Evolutionary conservation across 2,888 invertebrate species (phyloP).

Genomic region (Galerucella nymphaeae): DNA sequence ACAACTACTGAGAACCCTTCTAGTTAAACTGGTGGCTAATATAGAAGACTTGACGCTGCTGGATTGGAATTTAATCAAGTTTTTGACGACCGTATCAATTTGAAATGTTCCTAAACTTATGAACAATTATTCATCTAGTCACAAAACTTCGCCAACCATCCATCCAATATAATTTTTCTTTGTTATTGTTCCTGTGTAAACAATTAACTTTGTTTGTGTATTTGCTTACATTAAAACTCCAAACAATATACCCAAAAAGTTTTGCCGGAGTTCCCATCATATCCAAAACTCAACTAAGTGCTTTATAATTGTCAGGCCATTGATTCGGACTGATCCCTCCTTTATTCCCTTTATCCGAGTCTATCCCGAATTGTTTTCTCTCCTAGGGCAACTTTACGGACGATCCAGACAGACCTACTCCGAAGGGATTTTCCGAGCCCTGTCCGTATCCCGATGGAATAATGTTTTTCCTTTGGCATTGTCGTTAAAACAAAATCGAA

Average conservation of each 20-base stretch:
- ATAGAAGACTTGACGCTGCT: too few species aligned
- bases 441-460: conserved; percentile 23
- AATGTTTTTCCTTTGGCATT: conserved; percentile 23
- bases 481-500: conserved; percentile 4
- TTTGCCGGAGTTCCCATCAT: background rate
- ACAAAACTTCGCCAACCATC: background rate
- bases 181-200: background rate
- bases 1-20: too few species aligned
- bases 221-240: conserved; percentile 19
- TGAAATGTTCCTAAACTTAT: background rate
- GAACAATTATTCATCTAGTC: background rate
- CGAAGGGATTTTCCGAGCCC: conserved; percentile 16
- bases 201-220: conserved; percentile 10
- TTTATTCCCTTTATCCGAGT: conserved; percentile 26
- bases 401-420: conserved; percentile 13
- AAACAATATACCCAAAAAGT: conserved; percentile 22
- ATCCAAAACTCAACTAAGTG: conserved; percentile 28
- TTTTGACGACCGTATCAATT: background rate
- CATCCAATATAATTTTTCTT: background rate
- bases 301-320: conserved; percentile 32
- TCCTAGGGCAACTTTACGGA: conserved; percentile 25
- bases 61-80: too few species aligned
- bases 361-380: conserved; percentile 29
- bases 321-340: conserved; percentile 25
- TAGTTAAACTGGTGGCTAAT: too few species aligned